phyloP scores from a whole-genome alignment of 2,113 vertebrate genomes.

The Acrocephalus kingi region DNA sequence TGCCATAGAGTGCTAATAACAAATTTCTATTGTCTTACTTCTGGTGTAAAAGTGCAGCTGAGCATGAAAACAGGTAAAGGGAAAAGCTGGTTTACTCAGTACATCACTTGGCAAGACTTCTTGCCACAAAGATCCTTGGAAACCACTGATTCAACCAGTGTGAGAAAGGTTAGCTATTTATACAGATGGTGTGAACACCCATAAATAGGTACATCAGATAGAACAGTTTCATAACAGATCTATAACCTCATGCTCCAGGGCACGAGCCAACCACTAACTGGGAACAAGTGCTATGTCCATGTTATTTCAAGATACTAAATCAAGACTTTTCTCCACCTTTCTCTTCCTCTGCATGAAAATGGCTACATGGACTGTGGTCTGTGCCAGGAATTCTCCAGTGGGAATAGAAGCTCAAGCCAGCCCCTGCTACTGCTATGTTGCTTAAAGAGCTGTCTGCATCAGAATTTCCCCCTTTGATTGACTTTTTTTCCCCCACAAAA shows the following conservation, averaged over 20 bases:
- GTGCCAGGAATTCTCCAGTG: neutral
- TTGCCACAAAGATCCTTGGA: neutral
- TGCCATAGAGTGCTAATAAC: neutral
- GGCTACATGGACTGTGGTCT: neutral
- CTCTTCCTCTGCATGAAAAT: neutral
- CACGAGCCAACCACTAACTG: neutral
- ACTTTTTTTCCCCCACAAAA: neutral
- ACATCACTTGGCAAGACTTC: neutral
- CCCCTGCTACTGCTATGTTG: neutral
- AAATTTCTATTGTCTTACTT: neutral
- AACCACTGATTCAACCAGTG: neutral
- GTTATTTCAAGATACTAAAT: neutral
- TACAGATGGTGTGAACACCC: neutral
- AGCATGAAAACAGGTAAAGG: neutral
- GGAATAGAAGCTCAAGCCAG: neutral
- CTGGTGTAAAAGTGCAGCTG: neutral
- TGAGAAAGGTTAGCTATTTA: constrained; percentile 9
- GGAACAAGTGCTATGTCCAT: neutral
- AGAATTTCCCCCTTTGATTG: neutral
- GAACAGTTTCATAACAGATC: constrained; percentile 52
- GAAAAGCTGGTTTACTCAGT: neutral
- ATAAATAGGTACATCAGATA: neutral
- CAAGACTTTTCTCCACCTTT: neutral
- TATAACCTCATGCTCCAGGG: constrained; percentile 22
- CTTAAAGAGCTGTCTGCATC: neutral